phyloP scores from a whole-genome alignment of 2,113 vertebrate genomes.

The cattle (Bos taurus) region ARS-UCD2.0 NC_037328.1:78164501-78165000 shows the following conservation, averaged over 20 bases:
- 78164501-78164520: not conserved
- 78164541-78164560: not conserved
- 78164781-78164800: not conserved
- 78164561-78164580: not conserved
- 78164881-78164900: not conserved
- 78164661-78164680: not conserved
- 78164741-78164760: not conserved
- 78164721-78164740: not conserved
- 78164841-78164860: rapidly evolving
- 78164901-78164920: not conserved
- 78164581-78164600: not conserved
- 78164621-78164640: not conserved
- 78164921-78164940: not conserved
- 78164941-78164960: not conserved
- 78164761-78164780: not conserved
- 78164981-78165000: not conserved
- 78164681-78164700: not conserved
- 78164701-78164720: not conserved
- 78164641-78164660: not conserved
- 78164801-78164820: not conserved
- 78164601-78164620: not conserved
- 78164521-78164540: not conserved
- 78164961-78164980: not conserved
- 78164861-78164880: not conserved
- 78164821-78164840: not conserved